Evolutionary conservation across 2,113 vertebrate species (phyloP), one percentile per base, ranked within the genome.

Genomic region (Prolemur simus): DNA sequence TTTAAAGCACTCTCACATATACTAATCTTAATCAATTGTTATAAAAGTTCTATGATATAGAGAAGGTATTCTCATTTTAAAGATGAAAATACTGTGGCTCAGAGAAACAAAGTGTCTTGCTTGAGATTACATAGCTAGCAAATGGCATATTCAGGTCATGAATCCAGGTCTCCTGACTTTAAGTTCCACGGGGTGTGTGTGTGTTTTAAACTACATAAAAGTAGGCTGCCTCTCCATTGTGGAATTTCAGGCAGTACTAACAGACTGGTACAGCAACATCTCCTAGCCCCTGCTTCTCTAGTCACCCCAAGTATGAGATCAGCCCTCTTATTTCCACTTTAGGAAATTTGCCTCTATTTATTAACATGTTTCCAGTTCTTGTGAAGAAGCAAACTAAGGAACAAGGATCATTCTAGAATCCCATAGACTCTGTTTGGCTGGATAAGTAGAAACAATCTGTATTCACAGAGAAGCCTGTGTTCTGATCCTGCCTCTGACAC

Each of bases 81-180:
- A 96, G 66, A 68, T 56, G 32, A 54, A 94, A 90, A 78, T 74
- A 83, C 63, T 49, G n/a, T 60, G 71, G 25, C 66, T 91, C 77
- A 93, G 78, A 95, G 63, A 86, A 97, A 86, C 8, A n/a, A 71
- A 85, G 29, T 32, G 8, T 83, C 60, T 77, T 49, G 39, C 13
- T 86, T 68, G 29, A 83, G 60, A 81, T 95, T 76, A 95, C 21
- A 74, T 9, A 88, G 80, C 78, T 64, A 71, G 81, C 27, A 89
- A 89, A n/a, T 91, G 71, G 58, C 86, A 93, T 39, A 81, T 93
- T 54, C 66, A 95, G 87, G 87, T 71, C 87, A 95, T 34, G 39
- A 97, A 92, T 84, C 11, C 47, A 95, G 82, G 78, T 83, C 68
- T 82, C 56, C 37, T 25, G 49, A 80, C 84, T 91, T n/a, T 20